Percentiles rank a stretch among this genome's conserved stretches.
Evolutionary conservation across 1,140 invertebrate species (phyloP).

Genomic region (Eumeta japonica): DNA sequence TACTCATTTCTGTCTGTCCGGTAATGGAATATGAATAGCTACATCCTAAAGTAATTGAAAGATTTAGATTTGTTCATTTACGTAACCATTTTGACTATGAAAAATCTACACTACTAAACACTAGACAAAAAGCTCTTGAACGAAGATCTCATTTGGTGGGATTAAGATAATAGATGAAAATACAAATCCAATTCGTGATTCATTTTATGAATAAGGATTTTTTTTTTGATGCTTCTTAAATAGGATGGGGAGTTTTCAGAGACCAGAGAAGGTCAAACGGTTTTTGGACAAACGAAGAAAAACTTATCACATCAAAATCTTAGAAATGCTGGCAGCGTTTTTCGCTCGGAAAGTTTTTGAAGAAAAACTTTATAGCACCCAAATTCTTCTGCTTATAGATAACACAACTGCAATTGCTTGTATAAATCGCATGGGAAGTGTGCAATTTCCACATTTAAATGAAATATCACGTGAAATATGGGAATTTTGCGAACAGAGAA

Average conservation of each 20-base stretch:
- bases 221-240: slow-evolving; percentile 21
- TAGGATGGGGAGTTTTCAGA: slow-evolving; percentile 20
- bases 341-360: slow-evolving; percentile 9
- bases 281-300: slow-evolving; percentile 13
- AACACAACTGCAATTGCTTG: slow-evolving; percentile 19
- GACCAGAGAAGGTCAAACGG: slow-evolving; percentile 13
- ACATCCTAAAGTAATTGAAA: slow-evolving; percentile 11
- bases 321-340: slow-evolving; percentile 18
- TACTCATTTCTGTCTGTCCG: slow-evolving; percentile 7
- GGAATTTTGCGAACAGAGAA: slow-evolving; percentile 21
- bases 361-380: slow-evolving; percentile 5
- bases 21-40: too few relatives aligned
- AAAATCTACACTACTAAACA: slow-evolving; percentile 7
- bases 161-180: slow-evolving; percentile 9
- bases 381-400: slow-evolving; percentile 19
- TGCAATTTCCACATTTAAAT: slow-evolving; percentile 13
- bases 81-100: background rate
- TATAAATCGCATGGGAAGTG: slow-evolving; percentile 20
- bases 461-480: slow-evolving; percentile 16
- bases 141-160: slow-evolving; percentile 24
- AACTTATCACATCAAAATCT: slow-evolving; percentile 18
- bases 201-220: slow-evolving; percentile 12
- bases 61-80: slow-evolving; percentile 11
- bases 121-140: slow-evolving; percentile 1
- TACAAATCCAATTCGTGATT: slow-evolving; percentile 8